Evolutionary conservation across 2,888 invertebrate genomes (phyloP), one percentile per base, ranked within the genome.

Genomic region (Drosophila cognata): DNA sequence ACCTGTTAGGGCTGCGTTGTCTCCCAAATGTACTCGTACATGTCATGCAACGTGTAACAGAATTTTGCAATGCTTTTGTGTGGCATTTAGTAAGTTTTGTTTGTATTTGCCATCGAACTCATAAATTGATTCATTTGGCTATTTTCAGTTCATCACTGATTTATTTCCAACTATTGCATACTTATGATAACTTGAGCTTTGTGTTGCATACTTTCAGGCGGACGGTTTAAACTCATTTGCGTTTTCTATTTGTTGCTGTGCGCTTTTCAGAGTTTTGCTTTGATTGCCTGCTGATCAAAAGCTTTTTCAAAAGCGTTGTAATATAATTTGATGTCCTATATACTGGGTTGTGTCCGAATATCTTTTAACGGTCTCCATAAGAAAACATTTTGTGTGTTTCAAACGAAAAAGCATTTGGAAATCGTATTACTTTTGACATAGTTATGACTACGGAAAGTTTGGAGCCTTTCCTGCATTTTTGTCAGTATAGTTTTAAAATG

Each of bases 21-120:
- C 63, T 43, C 28, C 48, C 28, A 38, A 55, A 55, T 71, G 35
- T 33, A 51, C 60, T 48, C 50, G 36, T 29, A 56, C 21, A 50
- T 70, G 57, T 53, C 69, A 60, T 57, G 64, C 70, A 60, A 74
- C 69, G 57, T 57, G 58, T 50, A 60, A 74, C 57, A n/a, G 21
- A 13, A 28, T 61, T 48, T 41, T 50, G 41, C 50, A 60, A 66
- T 51, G 16, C 13, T 48, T 41, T 21, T 10, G 5, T 46, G 38
- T 58, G 31, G 59, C 56, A 56, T 43, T 35, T 11, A 13, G 1
- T 35, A 11, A 53, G 35, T 18, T 46, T 6, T 55, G 31, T 52
- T 43, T 4, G 35, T 18, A 38, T 28, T 51, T 50, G 38, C 21
- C 29, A 10, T 51, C 0, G 28, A 53, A 53, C 33, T 16, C 4